Conservation (phyloP, 2,797 vertebrate genomes). For the Betta splendens region DNA sequence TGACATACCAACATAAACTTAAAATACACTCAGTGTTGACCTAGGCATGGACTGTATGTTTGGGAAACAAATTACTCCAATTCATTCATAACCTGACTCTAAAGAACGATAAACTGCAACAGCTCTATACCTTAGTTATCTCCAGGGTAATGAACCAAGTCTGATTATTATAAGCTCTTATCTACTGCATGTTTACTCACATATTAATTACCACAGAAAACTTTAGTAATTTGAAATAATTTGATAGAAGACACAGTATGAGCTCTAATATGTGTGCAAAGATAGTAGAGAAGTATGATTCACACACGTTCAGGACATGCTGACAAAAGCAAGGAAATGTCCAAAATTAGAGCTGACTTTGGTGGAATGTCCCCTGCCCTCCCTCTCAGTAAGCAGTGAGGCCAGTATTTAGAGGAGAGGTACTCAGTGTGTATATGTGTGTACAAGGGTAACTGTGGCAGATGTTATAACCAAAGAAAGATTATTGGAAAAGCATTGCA, state of each 20-base stretch:
- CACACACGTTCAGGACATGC: slow-evolving; percentile 20
- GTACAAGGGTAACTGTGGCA: background rate
- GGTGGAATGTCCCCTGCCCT: slow-evolving; percentile 60
- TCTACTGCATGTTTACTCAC: slow-evolving; percentile 7
- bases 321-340: slow-evolving; percentile 56
- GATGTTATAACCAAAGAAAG: slow-evolving; percentile 11
- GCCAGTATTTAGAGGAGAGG: slow-evolving; percentile 47
- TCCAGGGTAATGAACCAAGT: slow-evolving; percentile 12
- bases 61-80: background rate
- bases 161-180: slow-evolving; percentile 1
- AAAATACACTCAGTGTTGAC: background rate
- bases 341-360: slow-evolving; percentile 69
- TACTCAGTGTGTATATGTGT: slow-evolving; percentile 14
- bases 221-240: slow-evolving; percentile 1
- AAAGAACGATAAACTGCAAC: background rate
- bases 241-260: slow-evolving; percentile 5
- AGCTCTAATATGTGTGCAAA: slow-evolving; percentile 2
- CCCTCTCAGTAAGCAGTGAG: slow-evolving; percentile 34
- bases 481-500: slow-evolving; percentile 5
- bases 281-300: background rate
- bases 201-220: slow-evolving; percentile 4
- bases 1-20: background rate
- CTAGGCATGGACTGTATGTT: background rate
- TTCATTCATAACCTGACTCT: no score
- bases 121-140: background rate